Base-by-base conservation (phyloP, 2,797 vertebrate genomes). In the Argya squamiceps region DNA sequence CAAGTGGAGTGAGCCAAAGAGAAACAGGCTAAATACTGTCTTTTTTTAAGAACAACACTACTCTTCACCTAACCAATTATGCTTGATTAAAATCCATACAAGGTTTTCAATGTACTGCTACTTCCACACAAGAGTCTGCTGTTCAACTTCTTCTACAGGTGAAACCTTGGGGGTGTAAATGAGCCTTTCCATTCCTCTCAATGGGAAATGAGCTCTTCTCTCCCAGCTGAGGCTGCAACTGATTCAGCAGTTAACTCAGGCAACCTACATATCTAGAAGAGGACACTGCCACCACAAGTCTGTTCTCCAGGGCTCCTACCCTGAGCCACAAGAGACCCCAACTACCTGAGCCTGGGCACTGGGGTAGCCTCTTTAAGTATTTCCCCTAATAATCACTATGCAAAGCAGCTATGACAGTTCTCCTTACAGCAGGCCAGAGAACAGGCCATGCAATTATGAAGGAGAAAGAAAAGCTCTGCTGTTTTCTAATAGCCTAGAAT, bases 91-190 rank as follows among this genome's bases (percentile, higher is more conserved):
- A 79, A n/a, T 37, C 62, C 41, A 59, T 17, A 49, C 4, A 68
- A 50, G 78, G 41, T 67, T 55, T 62, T 78, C n/a, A 41, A 22
- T 1, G 0, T 27, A 24, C 15, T 78, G 46, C 49, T 89, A 76
- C 34, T 82, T 83, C 37, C 49, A 74, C 15, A 27, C 27, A 75
- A 41, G 43, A 88, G 26, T 21, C 46, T 24, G 6, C 15, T 71
- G 46, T 34, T 91, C 59, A 68, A 3, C 20, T 41, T 39, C 8
- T 30, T 17, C 43, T 75, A 12, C 6, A n/a, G 46, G 4, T 26
- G 37, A 50, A 65, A 81, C 3, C 34, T 32, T 0, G 0, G 11
- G 60, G 36, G 15, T 1, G 0, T 47, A 75, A 78, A 34, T 12
- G 36, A 74, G 15, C 13, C 14, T 79, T 37, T 79, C 43, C 12